These are phyloP conservation scores for Datnioides undecimradiatus DNA, from an alignment of 2,113 vertebrate genomes.

Conservation along the genomic window DNA sequence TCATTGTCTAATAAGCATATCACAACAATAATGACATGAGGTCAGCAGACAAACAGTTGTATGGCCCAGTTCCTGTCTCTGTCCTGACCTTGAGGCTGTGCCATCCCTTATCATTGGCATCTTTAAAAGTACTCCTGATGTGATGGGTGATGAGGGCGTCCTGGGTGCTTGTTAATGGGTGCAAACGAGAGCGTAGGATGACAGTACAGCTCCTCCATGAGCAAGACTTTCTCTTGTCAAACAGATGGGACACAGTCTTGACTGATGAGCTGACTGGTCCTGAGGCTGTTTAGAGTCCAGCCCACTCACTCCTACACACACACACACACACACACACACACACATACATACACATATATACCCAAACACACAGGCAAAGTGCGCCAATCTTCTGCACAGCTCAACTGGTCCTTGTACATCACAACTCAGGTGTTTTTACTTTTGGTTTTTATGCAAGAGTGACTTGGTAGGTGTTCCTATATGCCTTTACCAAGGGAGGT, in stretches of 20 bases:
- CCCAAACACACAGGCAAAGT: conserved; percentile 8
- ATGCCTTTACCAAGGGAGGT: conserved; percentile 33
- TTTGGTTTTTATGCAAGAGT: conserved; percentile 40
- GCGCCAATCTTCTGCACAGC: conserved; percentile 21
- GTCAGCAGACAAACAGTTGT: conserved; percentile 41
- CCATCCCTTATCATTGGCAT: conserved; percentile 49
- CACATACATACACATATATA: background rate
- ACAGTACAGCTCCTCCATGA: conserved; percentile 49
- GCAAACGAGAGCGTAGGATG: conserved; percentile 50
- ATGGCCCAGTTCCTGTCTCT: conserved; percentile 20
- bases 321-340: conserved; percentile 22
- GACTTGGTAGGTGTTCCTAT: conserved; percentile 28
- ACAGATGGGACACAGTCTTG: conserved; percentile 57
- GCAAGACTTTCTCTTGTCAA: conserved; percentile 63
- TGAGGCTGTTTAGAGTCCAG: conserved; percentile 43
- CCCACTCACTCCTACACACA: conserved; percentile 18
- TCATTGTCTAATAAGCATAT: conserved; percentile 15
- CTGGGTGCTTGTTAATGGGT: conserved; percentile 57
- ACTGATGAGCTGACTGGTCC: conserved; percentile 61
- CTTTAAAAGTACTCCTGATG: conserved; percentile 52
- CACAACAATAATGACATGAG: conserved; percentile 11
- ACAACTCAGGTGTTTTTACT: conserved; percentile 31
- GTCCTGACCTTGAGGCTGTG: conserved; percentile 63
- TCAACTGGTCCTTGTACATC: conserved; percentile 22
- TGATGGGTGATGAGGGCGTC: conserved; percentile 52